Evolutionary conservation across 2,888 invertebrate species (phyloP).

Genomic region (Lottia scabra): DNA sequence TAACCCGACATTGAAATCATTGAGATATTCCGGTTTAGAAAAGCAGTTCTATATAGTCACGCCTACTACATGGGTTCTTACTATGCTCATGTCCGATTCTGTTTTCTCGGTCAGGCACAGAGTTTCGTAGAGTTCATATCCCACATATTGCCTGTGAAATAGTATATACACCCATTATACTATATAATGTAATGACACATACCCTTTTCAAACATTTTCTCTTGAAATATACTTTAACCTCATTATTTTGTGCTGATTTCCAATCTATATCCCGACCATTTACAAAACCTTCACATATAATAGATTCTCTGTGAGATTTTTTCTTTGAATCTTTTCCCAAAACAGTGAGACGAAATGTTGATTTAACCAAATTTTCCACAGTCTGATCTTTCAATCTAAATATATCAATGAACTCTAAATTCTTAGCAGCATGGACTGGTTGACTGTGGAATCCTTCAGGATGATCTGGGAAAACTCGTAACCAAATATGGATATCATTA

Average conservation of each 20-base stretch:
- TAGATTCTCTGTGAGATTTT: slow-evolving; percentile 7
- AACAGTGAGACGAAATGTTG: slow-evolving; percentile 24
- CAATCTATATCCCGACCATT: slow-evolving; percentile 24
- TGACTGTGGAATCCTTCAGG: slow-evolving; percentile 17
- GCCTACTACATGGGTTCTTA: too few relatives aligned
- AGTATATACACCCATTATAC: too few relatives aligned
- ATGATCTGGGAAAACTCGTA: slow-evolving; percentile 18
- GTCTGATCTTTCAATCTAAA: slow-evolving; percentile 24
- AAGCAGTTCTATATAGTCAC: too few relatives aligned
- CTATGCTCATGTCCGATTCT: too few relatives aligned
- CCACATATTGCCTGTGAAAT: too few relatives aligned
- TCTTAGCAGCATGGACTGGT: slow-evolving; percentile 9
- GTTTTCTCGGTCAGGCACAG: too few relatives aligned
- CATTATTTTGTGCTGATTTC: slow-evolving; percentile 5
- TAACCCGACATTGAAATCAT: too few relatives aligned
- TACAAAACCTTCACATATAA: slow-evolving; percentile 25
- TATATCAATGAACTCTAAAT: slow-evolving; percentile 21
- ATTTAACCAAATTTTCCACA: slow-evolving; percentile 20
- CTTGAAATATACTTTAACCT: slow-evolving; percentile 18
- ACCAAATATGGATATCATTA: not conserved
- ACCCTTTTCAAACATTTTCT: slow-evolving; percentile 30
- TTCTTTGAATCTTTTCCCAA: slow-evolving; percentile 13
- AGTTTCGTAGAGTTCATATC: too few relatives aligned
- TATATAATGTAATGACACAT: not conserved
- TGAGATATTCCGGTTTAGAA: too few relatives aligned